A percentile compares a stretch with the other conserved stretches of the same genome.
Evolutionary conservation across 2,888 invertebrate species (phyloP).

Genomic region (Hypomecis punctinalis): DNA sequence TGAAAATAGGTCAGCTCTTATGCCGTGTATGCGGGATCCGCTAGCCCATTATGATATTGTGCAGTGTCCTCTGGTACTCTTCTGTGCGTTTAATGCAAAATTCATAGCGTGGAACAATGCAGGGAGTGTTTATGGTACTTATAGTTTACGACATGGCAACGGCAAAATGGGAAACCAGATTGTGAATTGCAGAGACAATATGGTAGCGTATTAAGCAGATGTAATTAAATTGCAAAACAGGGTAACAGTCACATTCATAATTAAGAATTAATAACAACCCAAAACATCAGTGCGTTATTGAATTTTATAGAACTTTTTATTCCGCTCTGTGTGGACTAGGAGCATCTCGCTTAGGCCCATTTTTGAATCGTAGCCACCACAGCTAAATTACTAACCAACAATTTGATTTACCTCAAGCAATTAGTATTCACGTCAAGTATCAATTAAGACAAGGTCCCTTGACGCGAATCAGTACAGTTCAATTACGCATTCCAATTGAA

Average conservation of each 20-base stretch:
- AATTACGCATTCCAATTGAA: slow-evolving; percentile 21
- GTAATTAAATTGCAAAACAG: too few species aligned
- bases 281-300: neutral
- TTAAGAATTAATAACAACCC: too few species aligned
- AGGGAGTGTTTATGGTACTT: slow-evolving; percentile 1
- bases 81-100: slow-evolving; percentile 26
- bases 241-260: too few species aligned
- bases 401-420: slow-evolving; percentile 24
- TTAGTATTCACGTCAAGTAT: slow-evolving; percentile 41
- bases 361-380: slow-evolving; percentile 17
- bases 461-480: slow-evolving; percentile 18
- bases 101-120: slow-evolving; percentile 18
- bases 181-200: neutral
- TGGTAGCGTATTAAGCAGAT: too few species aligned
- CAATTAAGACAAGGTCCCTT: slow-evolving; percentile 39
- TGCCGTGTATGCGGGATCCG: slow-evolving; percentile 12
- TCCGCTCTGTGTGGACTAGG: too few species aligned
- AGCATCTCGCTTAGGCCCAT: slow-evolving; percentile 7
- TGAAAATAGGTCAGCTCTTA: slow-evolving; percentile 4
- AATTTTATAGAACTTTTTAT: neutral
- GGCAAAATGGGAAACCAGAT: slow-evolving; percentile 1
- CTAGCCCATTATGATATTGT: slow-evolving; percentile 41
- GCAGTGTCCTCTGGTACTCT: slow-evolving; percentile 23
- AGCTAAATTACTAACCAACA: slow-evolving; percentile 33
- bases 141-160: neutral